phyloP scores from a whole-genome alignment of 1,140 invertebrate genomes.

The Hestina assimilis region DNA sequence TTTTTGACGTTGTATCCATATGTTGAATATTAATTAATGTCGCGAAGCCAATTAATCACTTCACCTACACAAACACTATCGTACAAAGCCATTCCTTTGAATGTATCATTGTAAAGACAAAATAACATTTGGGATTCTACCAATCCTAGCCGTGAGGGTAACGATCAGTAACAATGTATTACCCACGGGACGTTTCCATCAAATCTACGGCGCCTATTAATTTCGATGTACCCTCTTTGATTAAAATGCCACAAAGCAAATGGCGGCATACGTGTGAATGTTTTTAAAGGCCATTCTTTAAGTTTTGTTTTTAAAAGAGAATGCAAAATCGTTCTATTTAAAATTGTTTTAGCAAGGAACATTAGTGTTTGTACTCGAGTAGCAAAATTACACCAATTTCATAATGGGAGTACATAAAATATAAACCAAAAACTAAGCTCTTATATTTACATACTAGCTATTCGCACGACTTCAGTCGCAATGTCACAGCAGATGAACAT shows the following conservation, averaged over 20 bases:
- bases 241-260: conserved; percentile 39
- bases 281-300: too few relatives aligned
- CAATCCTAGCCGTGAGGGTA: conserved; percentile 6
- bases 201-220: conserved; percentile 31
- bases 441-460: too few relatives aligned
- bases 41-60: background rate
- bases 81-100: background rate
- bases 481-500: too few relatives aligned
- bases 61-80: background rate
- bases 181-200: conserved; percentile 33
- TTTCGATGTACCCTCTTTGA: conserved; percentile 35
- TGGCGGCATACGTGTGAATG: too few relatives aligned
- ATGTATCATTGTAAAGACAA: conserved; percentile 1
- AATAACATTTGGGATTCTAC: conserved; percentile 1
- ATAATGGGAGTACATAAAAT: background rate
- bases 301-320: too few relatives aligned
- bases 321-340: too few relatives aligned
- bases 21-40: too few relatives aligned
- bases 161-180: conserved; percentile 14
- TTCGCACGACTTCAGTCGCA: too few relatives aligned
- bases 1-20: too few relatives aligned
- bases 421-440: background rate
- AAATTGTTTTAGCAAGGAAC: too few relatives aligned
- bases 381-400: background rate
- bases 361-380: too few relatives aligned